phyloP scores from a whole-genome alignment of 2,113 vertebrate species.

The Talpa occidentalis region DNA sequence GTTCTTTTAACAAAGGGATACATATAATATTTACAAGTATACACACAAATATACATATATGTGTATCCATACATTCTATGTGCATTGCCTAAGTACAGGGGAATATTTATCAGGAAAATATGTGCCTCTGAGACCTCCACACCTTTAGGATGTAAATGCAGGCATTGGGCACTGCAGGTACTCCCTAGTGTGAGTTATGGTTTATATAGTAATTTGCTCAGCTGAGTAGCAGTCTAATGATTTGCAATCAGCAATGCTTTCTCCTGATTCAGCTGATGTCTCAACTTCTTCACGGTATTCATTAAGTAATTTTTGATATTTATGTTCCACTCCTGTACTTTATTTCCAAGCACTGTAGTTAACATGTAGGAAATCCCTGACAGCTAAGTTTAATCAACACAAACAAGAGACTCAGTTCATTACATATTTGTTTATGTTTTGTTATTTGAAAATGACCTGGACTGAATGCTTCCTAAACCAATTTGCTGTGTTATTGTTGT shows the following conservation, averaged over 20 bases:
- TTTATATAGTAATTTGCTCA: constrained; percentile 60
- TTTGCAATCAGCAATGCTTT: constrained; percentile 69
- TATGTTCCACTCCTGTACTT: constrained; percentile 65
- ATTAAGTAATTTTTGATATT: constrained; percentile 78
- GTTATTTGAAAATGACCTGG: constrained; percentile 66
- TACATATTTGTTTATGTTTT: constrained; percentile 70
- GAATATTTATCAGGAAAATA: background rate
- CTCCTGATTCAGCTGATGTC: constrained; percentile 74
- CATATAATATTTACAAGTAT: background rate
- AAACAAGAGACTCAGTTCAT: constrained; percentile 57
- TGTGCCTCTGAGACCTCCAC: background rate
- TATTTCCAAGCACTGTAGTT: constrained; percentile 68
- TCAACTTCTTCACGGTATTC: constrained; percentile 71
- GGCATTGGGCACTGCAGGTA: background rate
- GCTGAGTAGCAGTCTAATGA: constrained; percentile 59
- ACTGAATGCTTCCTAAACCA: constrained; percentile 37
- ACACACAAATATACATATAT: background rate
- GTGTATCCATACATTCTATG: background rate
- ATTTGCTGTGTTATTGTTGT: background rate
- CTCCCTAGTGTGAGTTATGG: constrained; percentile 44
- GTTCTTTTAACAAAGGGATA: background rate
- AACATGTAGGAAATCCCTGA: constrained; percentile 60
- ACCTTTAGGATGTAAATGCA: background rate
- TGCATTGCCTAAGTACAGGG: background rate
- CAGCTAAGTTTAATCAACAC: constrained; percentile 71